A percentile compares a stretch with the other conserved stretches of the same genome.
phyloP scores from a whole-genome alignment of 2,113 vertebrate genomes.

The Sisor rabdophorus region DNA sequence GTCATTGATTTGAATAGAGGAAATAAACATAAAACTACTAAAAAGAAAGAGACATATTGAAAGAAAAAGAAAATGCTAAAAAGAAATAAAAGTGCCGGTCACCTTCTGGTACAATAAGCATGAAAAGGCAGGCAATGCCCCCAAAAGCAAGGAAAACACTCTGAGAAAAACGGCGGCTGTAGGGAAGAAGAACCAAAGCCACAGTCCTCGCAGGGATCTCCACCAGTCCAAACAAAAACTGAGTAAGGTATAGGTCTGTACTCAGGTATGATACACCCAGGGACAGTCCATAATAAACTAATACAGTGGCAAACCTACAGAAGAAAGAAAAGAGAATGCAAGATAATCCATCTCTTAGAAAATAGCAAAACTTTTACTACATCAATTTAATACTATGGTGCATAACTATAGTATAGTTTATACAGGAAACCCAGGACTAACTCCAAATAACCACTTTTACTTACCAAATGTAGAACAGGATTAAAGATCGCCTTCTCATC shows the following conservation, averaged over 20 bases:
- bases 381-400: not conserved
- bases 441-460: not conserved
- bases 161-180: conserved; percentile 66
- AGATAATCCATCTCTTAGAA: not conserved
- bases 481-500: conserved; percentile 70
- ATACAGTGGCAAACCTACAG: conserved; percentile 81
- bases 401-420: not conserved
- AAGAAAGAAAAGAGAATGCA: not conserved
- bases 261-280: conserved; percentile 80
- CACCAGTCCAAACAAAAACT: conserved; percentile 79
- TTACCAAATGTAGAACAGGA: conserved; percentile 77
- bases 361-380: not conserved
- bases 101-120: conserved; percentile 72
- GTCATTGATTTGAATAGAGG: not conserved
- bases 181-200: conserved; percentile 62
- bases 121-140: conserved; percentile 70
- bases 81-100: conserved; percentile 8
- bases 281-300: conserved; percentile 81
- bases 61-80: not conserved
- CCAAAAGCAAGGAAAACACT: conserved; percentile 61
- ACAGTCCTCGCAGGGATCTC: conserved; percentile 77
- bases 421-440: not conserved
- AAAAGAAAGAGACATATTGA: not conserved
- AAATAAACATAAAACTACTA: not conserved
- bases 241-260: conserved; percentile 80